Base-by-base conservation (phyloP, 2,888 invertebrate species). In the Fragum sueziense region DNA sequence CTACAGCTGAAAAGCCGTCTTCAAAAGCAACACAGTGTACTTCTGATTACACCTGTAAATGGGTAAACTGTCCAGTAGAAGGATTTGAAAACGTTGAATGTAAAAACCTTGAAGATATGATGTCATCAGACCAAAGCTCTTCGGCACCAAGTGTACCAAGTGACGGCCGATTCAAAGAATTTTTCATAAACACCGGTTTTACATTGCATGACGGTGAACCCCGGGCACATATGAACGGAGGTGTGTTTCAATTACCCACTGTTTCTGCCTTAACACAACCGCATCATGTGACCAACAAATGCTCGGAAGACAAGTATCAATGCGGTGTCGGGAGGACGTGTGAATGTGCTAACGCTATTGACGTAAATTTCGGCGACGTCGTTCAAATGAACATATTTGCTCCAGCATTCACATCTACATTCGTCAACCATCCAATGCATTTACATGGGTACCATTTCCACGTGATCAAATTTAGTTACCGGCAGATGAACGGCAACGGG, bases 11-110 rank as follows among this genome's bases (percentile, higher is more conserved):
- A 4, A 57, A 74, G 0, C 85, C 85, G 4, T 25, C 20, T 6
- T 76, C 76, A 4, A 14, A 61, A 20, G 20, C 67, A 17, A 59
- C 22, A 27, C 27, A 47, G 2, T 85, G 85, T 54, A 69, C 72
- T 1, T 11, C 22, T 20, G 41, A 47, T 14, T 54, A 76, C 27
- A 62, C 37, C 20, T 85, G 85, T 61, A 62, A 37, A 34, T 73
- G 74, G 9, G 69, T 84, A 11, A 84, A 84, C 69, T 85, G 85
- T 71, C 77, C 81, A 14, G 77, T 82, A 62, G 69, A 54, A 31
- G 37, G 33, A 1, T 51, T 51, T 29, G 47, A 65, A 14, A 41
- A 3, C 1, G 29, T 29, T 31, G 47, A 34, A 7, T 79, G 79
- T 22, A n/a, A 59, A 3, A 34, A 57, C 27, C n/a, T 67, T 0